phyloP scores from a whole-genome alignment of 1,140 invertebrate species.

The Tetragonula clypearis region DNA sequence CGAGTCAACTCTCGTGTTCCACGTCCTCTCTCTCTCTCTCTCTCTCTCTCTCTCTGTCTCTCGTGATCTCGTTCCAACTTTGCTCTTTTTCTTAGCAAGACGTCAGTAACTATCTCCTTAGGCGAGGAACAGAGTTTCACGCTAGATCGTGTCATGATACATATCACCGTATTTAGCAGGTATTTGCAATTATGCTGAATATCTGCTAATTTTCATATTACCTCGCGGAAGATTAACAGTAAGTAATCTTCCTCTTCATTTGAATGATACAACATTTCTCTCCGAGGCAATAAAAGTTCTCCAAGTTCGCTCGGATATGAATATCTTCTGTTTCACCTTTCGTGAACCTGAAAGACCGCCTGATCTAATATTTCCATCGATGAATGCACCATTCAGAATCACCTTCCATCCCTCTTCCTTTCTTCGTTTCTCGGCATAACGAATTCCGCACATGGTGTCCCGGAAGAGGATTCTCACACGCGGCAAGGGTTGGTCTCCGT shows the following conservation, averaged over 20 bases:
- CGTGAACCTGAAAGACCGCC: neutral
- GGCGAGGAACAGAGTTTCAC: neutral
- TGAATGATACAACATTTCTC: too few species aligned
- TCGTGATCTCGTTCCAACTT: neutral
- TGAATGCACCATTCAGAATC: neutral
- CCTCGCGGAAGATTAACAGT: too few species aligned
- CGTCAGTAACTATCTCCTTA: neutral
- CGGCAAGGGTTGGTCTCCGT: conserved; percentile 61
- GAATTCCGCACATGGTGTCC: conserved; percentile 50
- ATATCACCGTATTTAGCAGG: neutral
- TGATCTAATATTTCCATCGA: neutral
- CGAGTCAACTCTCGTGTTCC: neutral
- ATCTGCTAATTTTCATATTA: neutral
- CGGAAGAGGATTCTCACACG: conserved; percentile 63
- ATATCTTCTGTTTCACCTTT: neutral
- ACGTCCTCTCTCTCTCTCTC: neutral
- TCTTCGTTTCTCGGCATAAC: conserved; percentile 48
- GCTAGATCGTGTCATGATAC: too few species aligned
- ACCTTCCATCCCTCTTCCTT: conserved; percentile 12
- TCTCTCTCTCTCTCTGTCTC: neutral
- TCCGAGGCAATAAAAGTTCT: too few species aligned
- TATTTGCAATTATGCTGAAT: neutral
- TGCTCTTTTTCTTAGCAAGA: conserved; percentile 8
- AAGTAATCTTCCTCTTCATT: too few species aligned
- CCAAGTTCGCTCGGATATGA: neutral